Conservation (phyloP, 2,888 invertebrate species). For the Synergus umbraculus region DNA sequence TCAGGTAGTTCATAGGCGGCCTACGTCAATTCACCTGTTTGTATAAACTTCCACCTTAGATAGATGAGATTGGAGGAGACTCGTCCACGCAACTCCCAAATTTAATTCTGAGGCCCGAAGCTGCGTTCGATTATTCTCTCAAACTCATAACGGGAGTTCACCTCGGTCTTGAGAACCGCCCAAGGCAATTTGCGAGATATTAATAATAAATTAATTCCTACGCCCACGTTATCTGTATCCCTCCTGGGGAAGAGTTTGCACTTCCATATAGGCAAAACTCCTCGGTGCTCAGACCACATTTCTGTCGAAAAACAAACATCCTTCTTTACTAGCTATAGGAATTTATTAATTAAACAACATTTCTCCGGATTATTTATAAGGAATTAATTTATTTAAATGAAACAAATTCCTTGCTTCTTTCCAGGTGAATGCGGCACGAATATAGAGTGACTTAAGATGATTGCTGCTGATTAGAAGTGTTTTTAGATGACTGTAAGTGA, state of each 20-base stretch:
- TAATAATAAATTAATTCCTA: slow-evolving; percentile 55
- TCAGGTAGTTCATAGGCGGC: neutral
- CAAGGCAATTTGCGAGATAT: slow-evolving; percentile 57
- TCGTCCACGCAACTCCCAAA: neutral
- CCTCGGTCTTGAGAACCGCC: slow-evolving; percentile 27
- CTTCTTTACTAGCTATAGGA: too few species aligned
- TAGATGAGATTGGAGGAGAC: slow-evolving; percentile 1
- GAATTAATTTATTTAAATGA: too few species aligned
- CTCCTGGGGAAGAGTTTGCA: neutral
- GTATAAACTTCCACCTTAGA: neutral
- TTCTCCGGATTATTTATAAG: too few species aligned
- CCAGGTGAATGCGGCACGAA: too few species aligned
- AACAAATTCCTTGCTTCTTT: too few species aligned
- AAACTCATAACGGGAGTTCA: slow-evolving; percentile 30
- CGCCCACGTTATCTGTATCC: slow-evolving; percentile 4
- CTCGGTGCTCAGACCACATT: too few species aligned
- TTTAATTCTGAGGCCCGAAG: neutral
- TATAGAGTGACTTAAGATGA: too few species aligned
- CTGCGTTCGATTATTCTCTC: slow-evolving; percentile 23
- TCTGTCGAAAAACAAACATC: too few species aligned
- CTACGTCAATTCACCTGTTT: slow-evolving; percentile 13
- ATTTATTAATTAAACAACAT: too few species aligned
- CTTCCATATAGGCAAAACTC: neutral
- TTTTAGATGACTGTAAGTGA: too few species aligned
- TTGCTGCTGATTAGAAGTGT: too few species aligned